Base-by-base conservation (phyloP, 2,888 invertebrate species). In the Pseudococcus viburni region DNA sequence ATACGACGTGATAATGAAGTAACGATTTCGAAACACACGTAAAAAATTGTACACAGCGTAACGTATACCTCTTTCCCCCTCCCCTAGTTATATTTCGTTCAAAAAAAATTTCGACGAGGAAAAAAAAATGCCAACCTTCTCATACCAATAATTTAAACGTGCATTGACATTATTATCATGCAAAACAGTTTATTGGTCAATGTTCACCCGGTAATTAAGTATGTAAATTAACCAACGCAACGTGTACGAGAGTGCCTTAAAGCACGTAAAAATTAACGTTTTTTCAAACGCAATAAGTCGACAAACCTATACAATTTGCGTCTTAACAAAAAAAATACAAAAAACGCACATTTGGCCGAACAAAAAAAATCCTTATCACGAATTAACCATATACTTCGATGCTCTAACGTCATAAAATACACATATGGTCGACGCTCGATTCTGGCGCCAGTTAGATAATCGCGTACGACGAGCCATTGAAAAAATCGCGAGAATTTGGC, bases 131-230 rank as follows among this genome's bases (percentile, higher is more conserved):
- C 73, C 33, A 73, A 73, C 73, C 73, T 73, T 73, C 33, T 73
- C 7, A 17, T 73, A 33, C 17, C 33, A 73, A 73, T 73, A 73
- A 73, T 73, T 73, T 73, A 73, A 73, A 33, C 73, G 73, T 73
- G 80, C 80, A 46, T 19, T 46, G 80, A 83, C 80, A 46, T 46
- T 46, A 83, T 83, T 83, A 83, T 83, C 80, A 83, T 83, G 80
- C 80, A 83, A 83, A 83, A 83, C 80, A 83, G 80, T 83, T 77
- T 77, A 83, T 83, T 83, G 80, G 80, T 83, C 80, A 83, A 83
- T 83, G 80, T 83, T 83, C 80, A 83, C 46, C 80, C 46, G 80
- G 80, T 83, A 83, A 83, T 83, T 83, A 83, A 83, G 46, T 83
- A 83, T 83, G 80, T 83, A 83, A 83, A 83, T 83, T 83, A 83